These are phyloP conservation scores for Andrena hattorfiana DNA, from an alignment of 2,888 invertebrate genomes.

Conservation along the genomic window DNA sequence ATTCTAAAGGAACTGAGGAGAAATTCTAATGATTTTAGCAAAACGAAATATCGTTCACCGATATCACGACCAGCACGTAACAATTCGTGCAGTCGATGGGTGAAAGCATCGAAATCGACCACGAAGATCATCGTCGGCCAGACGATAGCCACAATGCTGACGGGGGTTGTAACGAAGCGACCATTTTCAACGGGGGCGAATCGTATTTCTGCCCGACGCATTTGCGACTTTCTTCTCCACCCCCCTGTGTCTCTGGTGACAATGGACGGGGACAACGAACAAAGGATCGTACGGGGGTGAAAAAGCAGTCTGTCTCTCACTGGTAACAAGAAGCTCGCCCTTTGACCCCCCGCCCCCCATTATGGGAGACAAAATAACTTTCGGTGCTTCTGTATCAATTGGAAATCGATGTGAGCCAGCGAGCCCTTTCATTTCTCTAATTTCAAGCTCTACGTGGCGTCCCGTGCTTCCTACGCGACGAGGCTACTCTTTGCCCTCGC, in stretches of 20 bases:
- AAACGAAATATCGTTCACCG: slow-evolving; percentile 24
- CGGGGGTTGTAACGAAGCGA: slow-evolving; percentile 39
- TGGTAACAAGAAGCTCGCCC: slow-evolving; percentile 45
- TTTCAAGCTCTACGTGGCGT: slow-evolving; percentile 16
- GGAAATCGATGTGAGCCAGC: slow-evolving; percentile 34
- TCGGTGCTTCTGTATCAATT: slow-evolving; percentile 46
- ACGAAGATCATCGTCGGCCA: slow-evolving; percentile 63
- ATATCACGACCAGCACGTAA: slow-evolving; percentile 14
- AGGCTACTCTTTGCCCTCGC: too few species aligned
- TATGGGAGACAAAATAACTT: slow-evolving; percentile 57
- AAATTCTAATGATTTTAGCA: neutral
- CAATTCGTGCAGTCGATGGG: slow-evolving; percentile 53
- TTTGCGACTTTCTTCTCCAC: slow-evolving; percentile 49
- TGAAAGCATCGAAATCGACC: slow-evolving; percentile 12
- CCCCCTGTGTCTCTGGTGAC: slow-evolving; percentile 29
- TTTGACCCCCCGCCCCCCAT: slow-evolving; percentile 31
- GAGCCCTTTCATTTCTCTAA: slow-evolving; percentile 58
- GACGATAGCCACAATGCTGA: slow-evolving; percentile 66
- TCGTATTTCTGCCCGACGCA: slow-evolving; percentile 65
- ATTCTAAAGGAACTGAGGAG: too few species aligned
- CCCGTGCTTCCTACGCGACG: neutral
- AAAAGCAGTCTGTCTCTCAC: neutral
- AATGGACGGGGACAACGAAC: slow-evolving; percentile 20
- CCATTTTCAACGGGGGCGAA: slow-evolving; percentile 66
- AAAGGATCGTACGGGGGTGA: slow-evolving; percentile 13